A percentile compares a stretch with the other conserved stretches of the same genome.
Conservation (phyloP, 2,888 invertebrate genomes). For the Ephialtes manifestator region DNA sequence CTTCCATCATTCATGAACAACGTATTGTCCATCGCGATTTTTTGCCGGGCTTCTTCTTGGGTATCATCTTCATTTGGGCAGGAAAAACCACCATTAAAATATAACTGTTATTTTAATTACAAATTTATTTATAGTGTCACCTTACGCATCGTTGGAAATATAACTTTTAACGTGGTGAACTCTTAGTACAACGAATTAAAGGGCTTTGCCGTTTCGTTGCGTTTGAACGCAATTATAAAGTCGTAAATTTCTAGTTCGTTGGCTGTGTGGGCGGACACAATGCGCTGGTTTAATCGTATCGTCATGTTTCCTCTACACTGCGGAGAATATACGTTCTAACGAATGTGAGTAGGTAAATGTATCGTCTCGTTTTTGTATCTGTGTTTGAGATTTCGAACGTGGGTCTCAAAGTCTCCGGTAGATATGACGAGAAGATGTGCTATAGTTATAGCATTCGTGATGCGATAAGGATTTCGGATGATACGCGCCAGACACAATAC, state of each 20-base stretch:
- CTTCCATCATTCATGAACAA: not conserved
- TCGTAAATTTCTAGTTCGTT: conserved; percentile 19
- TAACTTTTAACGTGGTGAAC: conserved; percentile 19
- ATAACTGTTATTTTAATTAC: not conserved
- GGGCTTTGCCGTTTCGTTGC: not conserved
- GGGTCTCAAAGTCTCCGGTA: conserved; percentile 49
- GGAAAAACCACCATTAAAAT: not conserved
- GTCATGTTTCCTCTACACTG: conserved; percentile 2
- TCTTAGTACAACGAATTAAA: conserved; percentile 47
- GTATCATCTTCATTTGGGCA: not conserved
- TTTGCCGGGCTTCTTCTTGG: not conserved
- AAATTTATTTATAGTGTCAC: not conserved
- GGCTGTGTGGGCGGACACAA: not conserved
- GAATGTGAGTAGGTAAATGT: conserved; percentile 1
- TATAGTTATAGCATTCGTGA: conserved; percentile 18
- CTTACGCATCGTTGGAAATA: not conserved
- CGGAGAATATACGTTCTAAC: not conserved
- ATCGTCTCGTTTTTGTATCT: not conserved
- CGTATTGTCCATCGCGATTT: not conserved
- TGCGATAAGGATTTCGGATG: conserved; percentile 50
- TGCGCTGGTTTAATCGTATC: conserved; percentile 5
- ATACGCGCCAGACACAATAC: conserved; percentile 15
- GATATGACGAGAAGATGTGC: conserved; percentile 24
- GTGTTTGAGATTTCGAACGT: conserved; percentile 9
- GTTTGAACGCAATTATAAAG: conserved; percentile 12